Evolutionary conservation across 1,140 invertebrate genomes (phyloP).

Genomic region (Cyphomyrmex costatus): DNA sequence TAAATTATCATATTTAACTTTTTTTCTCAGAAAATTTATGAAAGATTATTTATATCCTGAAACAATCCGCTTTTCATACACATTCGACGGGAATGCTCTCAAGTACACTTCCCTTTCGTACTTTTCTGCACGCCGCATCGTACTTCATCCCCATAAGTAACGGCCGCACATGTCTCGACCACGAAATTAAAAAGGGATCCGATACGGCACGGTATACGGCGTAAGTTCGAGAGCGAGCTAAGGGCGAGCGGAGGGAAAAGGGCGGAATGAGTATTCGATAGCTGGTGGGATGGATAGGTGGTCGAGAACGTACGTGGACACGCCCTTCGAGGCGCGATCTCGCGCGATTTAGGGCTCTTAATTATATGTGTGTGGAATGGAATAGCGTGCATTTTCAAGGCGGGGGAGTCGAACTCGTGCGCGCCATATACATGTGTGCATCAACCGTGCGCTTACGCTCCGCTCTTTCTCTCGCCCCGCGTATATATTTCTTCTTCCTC

Average conservation of each 20-base stretch:
- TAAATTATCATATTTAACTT: no score
- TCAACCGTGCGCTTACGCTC: conserved; percentile 48
- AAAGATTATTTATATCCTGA: background rate
- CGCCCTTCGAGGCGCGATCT: conserved; percentile 81
- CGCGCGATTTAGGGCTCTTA: conserved; percentile 83
- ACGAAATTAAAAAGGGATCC: conserved; percentile 53
- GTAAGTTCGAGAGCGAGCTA: conserved; percentile 66
- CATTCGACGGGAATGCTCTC: background rate
- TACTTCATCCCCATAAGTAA: conserved; percentile 32
- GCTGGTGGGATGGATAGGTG: conserved; percentile 75
- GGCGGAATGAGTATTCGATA: conserved; percentile 72
- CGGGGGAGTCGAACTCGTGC: conserved; percentile 69
- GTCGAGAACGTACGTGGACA: conserved; percentile 69
- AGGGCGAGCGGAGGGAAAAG: background rate
- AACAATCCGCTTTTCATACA: background rate
- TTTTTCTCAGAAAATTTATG: background rate
- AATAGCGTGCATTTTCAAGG: conserved; percentile 72
- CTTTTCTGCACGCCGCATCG: background rate
- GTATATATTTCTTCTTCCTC: conserved; percentile 2
- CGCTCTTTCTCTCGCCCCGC: conserved; percentile 41
- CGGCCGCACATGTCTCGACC: conserved; percentile 31
- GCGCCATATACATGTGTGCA: conserved; percentile 40
- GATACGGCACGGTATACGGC: conserved; percentile 46
- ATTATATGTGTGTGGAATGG: conserved; percentile 81
- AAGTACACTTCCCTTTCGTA: background rate